These are phyloP conservation scores for Branchinecta lindahli DNA, from an alignment of 1,140 invertebrate species.

Conservation along the genomic window DNA sequence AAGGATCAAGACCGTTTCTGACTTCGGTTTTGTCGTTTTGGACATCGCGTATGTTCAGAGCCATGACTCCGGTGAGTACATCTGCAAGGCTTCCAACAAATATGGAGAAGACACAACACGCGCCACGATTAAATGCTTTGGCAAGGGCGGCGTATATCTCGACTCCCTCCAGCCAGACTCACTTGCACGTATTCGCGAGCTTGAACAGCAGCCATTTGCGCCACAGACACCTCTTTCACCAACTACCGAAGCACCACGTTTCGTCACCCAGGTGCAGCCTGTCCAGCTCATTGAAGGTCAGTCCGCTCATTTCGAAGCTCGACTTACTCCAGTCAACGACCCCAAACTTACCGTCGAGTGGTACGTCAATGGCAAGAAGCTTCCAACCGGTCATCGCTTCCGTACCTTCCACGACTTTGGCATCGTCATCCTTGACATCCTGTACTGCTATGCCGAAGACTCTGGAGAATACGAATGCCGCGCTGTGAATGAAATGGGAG, in stretches of 20 bases:
- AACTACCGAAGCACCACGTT: conserved; percentile 61
- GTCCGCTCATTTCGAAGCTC: conserved; percentile 78
- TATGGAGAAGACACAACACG: conserved; percentile 75
- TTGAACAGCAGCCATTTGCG: conserved; percentile 51
- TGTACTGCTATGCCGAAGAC: conserved; percentile 94
- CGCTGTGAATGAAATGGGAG: conserved; percentile 79
- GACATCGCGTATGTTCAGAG: conserved; percentile 87
- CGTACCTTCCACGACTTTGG: conserved; percentile 92
- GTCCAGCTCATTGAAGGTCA: conserved; percentile 75
- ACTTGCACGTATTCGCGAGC: conserved; percentile 67
- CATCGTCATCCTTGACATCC: conserved; percentile 86
- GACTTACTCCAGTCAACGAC: conserved; percentile 75
- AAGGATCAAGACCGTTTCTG: conserved; percentile 81
- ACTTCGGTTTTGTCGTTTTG: conserved; percentile 89
- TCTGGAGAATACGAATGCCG: conserved; percentile 82
- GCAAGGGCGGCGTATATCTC: conserved; percentile 72
- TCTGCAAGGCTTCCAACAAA: conserved; percentile 74
- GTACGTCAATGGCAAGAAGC: conserved; percentile 83
- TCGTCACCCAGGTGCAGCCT: conserved; percentile 69
- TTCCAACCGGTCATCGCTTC: conserved; percentile 81
- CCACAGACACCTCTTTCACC: conserved; percentile 43
- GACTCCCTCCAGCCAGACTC: conserved; percentile 91
- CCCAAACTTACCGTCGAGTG: conserved; percentile 82
- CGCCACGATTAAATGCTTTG: conserved; percentile 62
- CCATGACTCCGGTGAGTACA: conserved; percentile 82